Evolutionary conservation across 2,888 invertebrate species (phyloP).

Genomic region (Patella depressa): DNA sequence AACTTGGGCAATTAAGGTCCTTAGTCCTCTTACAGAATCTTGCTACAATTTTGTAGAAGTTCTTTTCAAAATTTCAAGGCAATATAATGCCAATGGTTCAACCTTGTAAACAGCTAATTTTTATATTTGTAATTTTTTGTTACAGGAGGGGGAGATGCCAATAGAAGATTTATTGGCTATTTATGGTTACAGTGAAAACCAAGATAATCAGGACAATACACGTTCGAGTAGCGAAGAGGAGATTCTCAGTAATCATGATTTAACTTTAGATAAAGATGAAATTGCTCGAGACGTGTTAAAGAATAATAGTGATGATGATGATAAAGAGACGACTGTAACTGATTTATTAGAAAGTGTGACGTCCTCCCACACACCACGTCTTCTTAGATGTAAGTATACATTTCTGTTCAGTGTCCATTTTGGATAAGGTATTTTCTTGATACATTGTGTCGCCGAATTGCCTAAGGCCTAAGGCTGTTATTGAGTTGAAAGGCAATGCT

Average conservation of each 20-base stretch:
- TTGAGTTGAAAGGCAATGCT: too few relatives aligned
- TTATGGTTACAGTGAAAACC: slow-evolving; percentile 74
- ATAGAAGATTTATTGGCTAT: slow-evolving; percentile 91
- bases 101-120: neutral
- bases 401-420: too few relatives aligned
- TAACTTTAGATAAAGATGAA: slow-evolving; percentile 71
- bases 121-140: slow-evolving; percentile 23
- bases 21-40: too few relatives aligned
- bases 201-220: slow-evolving; percentile 32
- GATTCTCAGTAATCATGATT: slow-evolving; percentile 71
- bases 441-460: too few relatives aligned
- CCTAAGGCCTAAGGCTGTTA: too few relatives aligned
- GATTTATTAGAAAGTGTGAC: slow-evolving; percentile 67
- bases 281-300: slow-evolving; percentile 68
- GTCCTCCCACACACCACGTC: slow-evolving; percentile 73
- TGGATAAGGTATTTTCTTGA: too few relatives aligned
- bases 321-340: slow-evolving; percentile 67
- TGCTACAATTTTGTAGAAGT: too few relatives aligned
- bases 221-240: slow-evolving; percentile 70
- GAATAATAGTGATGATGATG: slow-evolving; percentile 65
- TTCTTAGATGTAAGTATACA: slow-evolving; percentile 76
- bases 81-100: too few relatives aligned
- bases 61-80: too few relatives aligned
- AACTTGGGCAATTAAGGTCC: too few relatives aligned
- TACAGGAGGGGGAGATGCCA: slow-evolving; percentile 93